phyloP scores from a whole-genome alignment of 2,797 vertebrate genomes.

The Sebastes taczanowskii region DNA sequence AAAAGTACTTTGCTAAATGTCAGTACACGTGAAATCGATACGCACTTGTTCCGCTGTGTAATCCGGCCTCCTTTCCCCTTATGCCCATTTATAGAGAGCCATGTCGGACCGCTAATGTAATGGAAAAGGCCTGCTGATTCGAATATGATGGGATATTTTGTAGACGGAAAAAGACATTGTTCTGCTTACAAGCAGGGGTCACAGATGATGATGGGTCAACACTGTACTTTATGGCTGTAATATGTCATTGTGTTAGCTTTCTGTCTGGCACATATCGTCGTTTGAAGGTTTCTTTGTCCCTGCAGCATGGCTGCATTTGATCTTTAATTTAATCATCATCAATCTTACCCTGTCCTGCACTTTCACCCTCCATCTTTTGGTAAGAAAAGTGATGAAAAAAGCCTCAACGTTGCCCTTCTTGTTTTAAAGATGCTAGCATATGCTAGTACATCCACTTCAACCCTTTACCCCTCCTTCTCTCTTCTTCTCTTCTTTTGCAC shows the following conservation, averaged over 20 bases:
- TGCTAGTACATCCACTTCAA: neutral
- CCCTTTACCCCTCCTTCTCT: neutral
- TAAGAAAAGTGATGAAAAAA: neutral
- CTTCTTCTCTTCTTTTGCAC: neutral
- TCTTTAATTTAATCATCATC: slow-evolving; percentile 26
- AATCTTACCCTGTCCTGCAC: neutral
- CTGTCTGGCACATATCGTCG: neutral
- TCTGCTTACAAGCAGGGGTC: slow-evolving; percentile 26
- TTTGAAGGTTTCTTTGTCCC: slow-evolving; percentile 12
- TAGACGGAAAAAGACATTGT: slow-evolving; percentile 22
- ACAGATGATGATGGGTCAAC: slow-evolving; percentile 30
- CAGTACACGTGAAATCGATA: slow-evolving; percentile 70
- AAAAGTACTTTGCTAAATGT: slow-evolving; percentile 74
- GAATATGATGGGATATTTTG: slow-evolving; percentile 48
- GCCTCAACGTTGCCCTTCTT: neutral
- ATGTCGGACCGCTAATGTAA: slow-evolving; percentile 37
- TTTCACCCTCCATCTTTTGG: neutral
- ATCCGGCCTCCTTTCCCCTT: slow-evolving; percentile 16
- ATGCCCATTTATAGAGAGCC: slow-evolving; percentile 13
- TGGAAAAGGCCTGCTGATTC: slow-evolving; percentile 43
- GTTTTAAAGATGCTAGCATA: slow-evolving; percentile 11
- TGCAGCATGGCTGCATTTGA: slow-evolving; percentile 1
- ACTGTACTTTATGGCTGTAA: slow-evolving; percentile 8
- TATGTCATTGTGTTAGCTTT: slow-evolving; percentile 7
- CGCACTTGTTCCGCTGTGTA: slow-evolving; percentile 45